Evolutionary conservation across 2,797 vertebrate species (phyloP).

Genomic region (Paramormyrops hopkinsi): DNA sequence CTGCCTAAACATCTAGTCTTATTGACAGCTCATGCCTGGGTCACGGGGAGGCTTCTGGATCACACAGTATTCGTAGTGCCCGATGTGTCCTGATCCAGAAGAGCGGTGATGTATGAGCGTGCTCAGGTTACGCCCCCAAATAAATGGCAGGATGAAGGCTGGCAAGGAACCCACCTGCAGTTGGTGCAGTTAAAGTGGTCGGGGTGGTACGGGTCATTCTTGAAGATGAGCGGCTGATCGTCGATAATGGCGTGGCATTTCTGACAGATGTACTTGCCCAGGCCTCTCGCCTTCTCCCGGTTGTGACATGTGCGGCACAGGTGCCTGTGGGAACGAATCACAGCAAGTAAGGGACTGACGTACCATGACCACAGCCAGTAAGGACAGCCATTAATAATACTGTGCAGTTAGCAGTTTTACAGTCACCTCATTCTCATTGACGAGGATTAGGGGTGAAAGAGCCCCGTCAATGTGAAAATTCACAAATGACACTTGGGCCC

Average conservation of each 20-base stretch:
- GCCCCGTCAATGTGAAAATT: not conserved
- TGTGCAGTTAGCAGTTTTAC: not conserved
- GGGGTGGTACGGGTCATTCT: conserved; percentile 94
- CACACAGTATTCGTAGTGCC: not conserved
- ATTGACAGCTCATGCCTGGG: not conserved
- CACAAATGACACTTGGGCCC: not conserved
- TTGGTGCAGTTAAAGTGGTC: conserved; percentile 98
- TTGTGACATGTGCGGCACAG: conserved; percentile 93
- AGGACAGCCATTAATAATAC: conserved; percentile 6
- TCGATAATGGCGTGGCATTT: conserved; percentile 98
- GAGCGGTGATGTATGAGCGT: not conserved
- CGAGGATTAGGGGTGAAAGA: not conserved
- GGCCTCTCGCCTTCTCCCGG: conserved; percentile 86
- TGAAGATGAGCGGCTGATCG: conserved; percentile 90
- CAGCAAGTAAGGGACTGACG: not conserved
- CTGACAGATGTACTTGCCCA: conserved; percentile 91
- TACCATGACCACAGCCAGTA: not conserved
- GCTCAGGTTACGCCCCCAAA: not conserved
- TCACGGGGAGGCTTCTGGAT: not conserved
- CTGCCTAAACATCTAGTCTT: not conserved
- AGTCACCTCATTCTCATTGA: not conserved
- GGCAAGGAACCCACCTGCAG: conserved; percentile 71
- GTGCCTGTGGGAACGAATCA: conserved; percentile 62
- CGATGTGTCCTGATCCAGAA: not conserved
- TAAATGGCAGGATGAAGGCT: not conserved